Conservation (phyloP, 2,113 vertebrate species). For the Struthio camelus region DNA sequence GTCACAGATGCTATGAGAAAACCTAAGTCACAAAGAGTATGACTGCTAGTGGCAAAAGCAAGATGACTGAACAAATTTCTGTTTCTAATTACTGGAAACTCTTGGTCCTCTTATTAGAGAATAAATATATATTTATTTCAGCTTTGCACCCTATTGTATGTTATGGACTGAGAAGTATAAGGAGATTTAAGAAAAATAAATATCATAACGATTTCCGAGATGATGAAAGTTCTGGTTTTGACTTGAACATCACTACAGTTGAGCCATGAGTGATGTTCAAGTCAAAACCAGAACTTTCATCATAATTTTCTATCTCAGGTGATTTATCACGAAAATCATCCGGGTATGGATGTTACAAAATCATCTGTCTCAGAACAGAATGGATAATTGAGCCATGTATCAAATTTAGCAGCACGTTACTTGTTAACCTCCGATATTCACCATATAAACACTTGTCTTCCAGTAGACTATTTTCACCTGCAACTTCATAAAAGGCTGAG, state of each 20-base stretch:
- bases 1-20: background rate
- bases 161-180: background rate
- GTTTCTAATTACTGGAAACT: background rate
- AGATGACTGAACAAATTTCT: background rate
- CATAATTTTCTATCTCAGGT: background rate
- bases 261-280: too few species aligned
- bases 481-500: background rate
- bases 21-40: background rate
- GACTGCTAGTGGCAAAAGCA: background rate
- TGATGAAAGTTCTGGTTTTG: background rate
- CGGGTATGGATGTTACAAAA: background rate
- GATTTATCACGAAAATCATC: background rate
- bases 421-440: fast-evolving
- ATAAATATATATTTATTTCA: background rate
- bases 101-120: background rate
- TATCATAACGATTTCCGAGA: background rate
- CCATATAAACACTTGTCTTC: background rate
- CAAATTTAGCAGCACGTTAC: fast-evolving
- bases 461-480: background rate
- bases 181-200: background rate
- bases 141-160: fast-evolving
- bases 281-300: too few species aligned
- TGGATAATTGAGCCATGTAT: background rate
- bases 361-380: background rate
- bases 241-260: background rate